Conservation (phyloP, 2,113 vertebrate species). For the Podocnemis expansa region DNA sequence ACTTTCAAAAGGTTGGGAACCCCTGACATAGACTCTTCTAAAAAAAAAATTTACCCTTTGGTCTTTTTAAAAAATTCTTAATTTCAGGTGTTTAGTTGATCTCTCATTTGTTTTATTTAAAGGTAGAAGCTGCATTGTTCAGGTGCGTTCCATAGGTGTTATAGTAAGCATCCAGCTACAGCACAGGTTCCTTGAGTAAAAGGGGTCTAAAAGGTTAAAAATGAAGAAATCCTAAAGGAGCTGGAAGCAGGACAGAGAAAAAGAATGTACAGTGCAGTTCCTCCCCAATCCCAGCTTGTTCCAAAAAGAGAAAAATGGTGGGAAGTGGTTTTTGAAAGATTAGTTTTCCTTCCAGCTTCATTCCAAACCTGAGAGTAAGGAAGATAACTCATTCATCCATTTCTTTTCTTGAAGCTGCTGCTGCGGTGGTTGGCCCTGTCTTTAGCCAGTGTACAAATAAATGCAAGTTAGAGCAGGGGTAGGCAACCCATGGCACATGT, state of each 20-base stretch:
- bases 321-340: background rate
- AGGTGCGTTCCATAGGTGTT: background rate
- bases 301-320: background rate
- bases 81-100: background rate
- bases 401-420: background rate
- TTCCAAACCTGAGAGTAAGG: background rate
- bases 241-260: background rate
- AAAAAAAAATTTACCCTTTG: background rate
- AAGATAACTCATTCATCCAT: background rate
- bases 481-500: no score
- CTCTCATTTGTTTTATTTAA: background rate
- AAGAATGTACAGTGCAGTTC: background rate
- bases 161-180: rapidly evolving
- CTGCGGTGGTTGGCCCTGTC: background rate
- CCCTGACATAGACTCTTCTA: background rate
- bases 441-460: background rate
- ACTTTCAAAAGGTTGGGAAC: no score
- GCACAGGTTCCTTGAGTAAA: background rate
- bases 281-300: background rate
- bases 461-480: background rate
- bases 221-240: background rate
- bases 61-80: background rate
- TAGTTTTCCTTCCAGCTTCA: background rate
- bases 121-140: background rate
- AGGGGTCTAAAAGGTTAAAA: background rate